Evolutionary conservation across 1,140 invertebrate genomes (phyloP).

Genomic region (Drosophila lacteicornis): DNA sequence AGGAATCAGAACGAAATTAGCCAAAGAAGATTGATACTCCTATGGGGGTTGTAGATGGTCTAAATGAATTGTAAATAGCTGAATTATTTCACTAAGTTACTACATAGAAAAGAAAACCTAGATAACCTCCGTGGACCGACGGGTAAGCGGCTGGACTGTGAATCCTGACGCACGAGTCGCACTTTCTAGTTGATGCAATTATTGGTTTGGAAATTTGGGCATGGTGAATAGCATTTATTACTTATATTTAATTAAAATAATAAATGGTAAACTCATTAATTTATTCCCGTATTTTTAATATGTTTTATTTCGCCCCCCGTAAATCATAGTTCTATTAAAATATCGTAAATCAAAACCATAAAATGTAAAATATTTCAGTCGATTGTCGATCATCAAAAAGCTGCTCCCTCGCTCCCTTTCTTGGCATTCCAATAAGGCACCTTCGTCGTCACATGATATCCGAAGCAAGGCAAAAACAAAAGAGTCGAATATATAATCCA

Average conservation of each 20-base stretch:
- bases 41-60: background rate
- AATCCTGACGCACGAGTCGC: too few species aligned
- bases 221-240: too few species aligned
- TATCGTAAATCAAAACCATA: conserved; percentile 45
- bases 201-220: too few species aligned
- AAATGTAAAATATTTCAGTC: conserved; percentile 24
- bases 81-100: too few species aligned
- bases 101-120: too few species aligned
- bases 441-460: conserved; percentile 49
- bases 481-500: conserved; percentile 30
- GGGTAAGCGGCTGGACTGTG: too few species aligned
- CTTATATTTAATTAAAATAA: too few species aligned
- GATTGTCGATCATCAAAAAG: conserved; percentile 27
- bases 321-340: conserved; percentile 44
- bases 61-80: conserved; percentile 2
- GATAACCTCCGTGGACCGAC: too few species aligned
- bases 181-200: too few species aligned
- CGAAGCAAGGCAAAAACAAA: conserved; percentile 40
- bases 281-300: too few species aligned
- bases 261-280: too few species aligned
- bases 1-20: conserved; percentile 17
- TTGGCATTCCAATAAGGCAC: conserved; percentile 29
- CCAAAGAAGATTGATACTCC: conserved; percentile 23
- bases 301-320: conserved; percentile 1
- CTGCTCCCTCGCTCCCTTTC: conserved; percentile 12